A percentile compares a stretch with the other conserved stretches of the same genome.
phyloP scores from a whole-genome alignment of 2,797 vertebrate species.

The Lithobates sylvaticus region DNA sequence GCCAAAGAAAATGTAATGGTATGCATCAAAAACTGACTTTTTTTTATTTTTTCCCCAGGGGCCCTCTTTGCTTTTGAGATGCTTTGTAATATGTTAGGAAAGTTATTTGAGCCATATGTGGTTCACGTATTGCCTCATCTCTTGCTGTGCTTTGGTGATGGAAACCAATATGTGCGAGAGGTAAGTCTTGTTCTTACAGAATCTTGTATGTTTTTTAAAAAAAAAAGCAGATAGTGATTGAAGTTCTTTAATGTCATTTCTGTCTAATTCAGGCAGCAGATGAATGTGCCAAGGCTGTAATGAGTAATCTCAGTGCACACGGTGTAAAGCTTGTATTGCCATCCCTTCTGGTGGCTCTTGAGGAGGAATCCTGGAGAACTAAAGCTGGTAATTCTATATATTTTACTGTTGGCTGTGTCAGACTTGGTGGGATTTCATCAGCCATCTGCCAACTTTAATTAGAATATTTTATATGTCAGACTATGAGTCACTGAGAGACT shows the following conservation, averaged over 20 bases:
- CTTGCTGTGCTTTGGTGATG: constrained; percentile 96
- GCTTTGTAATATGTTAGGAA: constrained; percentile 98
- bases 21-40: background rate
- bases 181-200: constrained; percentile 72
- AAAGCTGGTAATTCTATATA: constrained; percentile 88
- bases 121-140: constrained; percentile 96
- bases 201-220: background rate
- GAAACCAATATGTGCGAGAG: constrained; percentile 98
- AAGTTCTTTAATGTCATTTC: background rate
- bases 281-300: constrained; percentile 98
- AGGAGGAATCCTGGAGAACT: constrained; percentile 98
- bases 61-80: constrained; percentile 98
- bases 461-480: constrained; percentile 29
- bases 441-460: constrained; percentile 30
- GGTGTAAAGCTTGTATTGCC: constrained; percentile 97
- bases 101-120: constrained; percentile 97
- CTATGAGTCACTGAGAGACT: constrained; percentile 27
- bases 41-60: constrained; percentile 75
- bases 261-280: constrained; percentile 88
- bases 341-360: constrained; percentile 92
- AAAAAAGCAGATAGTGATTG: too few relatives aligned
- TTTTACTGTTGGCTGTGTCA: constrained; percentile 11
- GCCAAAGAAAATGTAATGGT: background rate
- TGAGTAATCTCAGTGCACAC: constrained; percentile 97
- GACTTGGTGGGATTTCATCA: constrained; percentile 10